Conservation (phyloP, 2,113 vertebrate species). For the Lycaon pictus region DNA sequence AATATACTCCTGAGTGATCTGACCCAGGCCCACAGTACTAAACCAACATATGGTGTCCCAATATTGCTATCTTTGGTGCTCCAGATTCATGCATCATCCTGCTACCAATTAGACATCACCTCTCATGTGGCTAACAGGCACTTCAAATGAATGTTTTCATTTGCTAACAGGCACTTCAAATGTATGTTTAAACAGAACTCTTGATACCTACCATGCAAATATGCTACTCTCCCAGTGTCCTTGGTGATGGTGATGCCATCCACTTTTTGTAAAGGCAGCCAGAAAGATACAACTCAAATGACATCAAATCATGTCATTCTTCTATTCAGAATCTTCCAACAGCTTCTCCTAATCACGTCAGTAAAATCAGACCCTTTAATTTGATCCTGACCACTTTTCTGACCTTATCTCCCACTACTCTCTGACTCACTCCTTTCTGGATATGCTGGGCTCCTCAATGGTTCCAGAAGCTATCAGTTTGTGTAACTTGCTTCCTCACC, state of each 20-base stretch:
- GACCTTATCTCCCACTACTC: neutral
- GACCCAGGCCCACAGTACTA: neutral
- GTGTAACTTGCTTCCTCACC: neutral
- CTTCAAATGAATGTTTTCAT: neutral
- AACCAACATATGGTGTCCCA: neutral
- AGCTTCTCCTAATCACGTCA: neutral
- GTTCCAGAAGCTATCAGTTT: neutral
- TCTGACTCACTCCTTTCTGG: neutral
- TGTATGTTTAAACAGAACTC: neutral
- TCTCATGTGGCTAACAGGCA: neutral
- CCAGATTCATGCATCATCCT: neutral
- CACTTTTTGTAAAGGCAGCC: neutral
- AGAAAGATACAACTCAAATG: neutral
- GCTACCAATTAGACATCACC: neutral
- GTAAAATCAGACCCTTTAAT: neutral
- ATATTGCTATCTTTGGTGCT: neutral
- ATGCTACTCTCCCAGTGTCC: too few relatives aligned
- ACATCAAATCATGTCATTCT: neutral
- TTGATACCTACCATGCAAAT: neutral
- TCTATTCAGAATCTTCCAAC: neutral
- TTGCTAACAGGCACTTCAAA: neutral
- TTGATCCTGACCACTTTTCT: neutral
- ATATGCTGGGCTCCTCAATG: neutral
- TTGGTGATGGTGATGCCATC: neutral
- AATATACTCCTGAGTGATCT: neutral